Conservation (phyloP, 2,797 vertebrate species). For the Ceryle rudis region DNA sequence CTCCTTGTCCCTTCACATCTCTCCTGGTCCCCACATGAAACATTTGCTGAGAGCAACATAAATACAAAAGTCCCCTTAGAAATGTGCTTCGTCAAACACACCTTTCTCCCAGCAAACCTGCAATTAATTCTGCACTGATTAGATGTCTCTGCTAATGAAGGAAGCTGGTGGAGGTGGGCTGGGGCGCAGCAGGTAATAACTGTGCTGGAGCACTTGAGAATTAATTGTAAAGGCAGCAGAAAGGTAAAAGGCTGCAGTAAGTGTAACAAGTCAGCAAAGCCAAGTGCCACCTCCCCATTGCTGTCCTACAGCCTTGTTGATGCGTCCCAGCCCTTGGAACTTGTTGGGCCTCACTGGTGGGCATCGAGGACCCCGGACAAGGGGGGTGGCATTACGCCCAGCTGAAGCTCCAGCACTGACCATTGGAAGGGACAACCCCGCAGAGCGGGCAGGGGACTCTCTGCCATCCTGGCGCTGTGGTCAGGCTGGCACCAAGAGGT, state of each 20-base stretch:
- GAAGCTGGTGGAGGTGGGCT: slow-evolving; percentile 9
- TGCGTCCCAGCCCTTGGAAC: neutral
- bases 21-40: neutral
- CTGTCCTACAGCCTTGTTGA: neutral
- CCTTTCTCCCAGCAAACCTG: neutral
- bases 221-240: neutral
- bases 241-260: neutral
- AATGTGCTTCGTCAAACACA: neutral
- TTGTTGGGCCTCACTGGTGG: accelerated
- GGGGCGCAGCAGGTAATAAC: neutral
- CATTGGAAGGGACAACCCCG: accelerated
- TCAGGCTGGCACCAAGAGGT: accelerated
- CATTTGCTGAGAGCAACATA: neutral
- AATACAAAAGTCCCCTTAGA: neutral
- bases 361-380: accelerated
- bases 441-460: neutral
- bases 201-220: neutral
- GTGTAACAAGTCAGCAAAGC: neutral
- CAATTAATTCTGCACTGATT: slow-evolving; percentile 30
- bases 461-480: neutral
- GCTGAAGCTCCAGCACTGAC: accelerated
- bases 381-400: accelerated
- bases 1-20: neutral
- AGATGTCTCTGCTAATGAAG: slow-evolving; percentile 8
- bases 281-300: neutral